phyloP scores from a whole-genome alignment of 2,888 invertebrate species.

The Drosophila nigritarsus region DNA sequence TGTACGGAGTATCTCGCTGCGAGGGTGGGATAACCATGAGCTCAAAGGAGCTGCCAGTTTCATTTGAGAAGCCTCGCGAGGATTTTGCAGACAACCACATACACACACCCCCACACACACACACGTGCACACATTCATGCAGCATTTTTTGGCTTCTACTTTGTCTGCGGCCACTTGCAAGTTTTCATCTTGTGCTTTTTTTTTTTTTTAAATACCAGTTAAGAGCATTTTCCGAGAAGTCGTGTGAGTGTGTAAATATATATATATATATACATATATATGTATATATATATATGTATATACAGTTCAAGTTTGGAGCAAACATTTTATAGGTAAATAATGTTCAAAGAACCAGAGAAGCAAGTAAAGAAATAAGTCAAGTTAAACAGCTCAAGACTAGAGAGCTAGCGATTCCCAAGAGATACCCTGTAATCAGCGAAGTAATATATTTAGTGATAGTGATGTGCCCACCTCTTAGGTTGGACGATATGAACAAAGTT shows the following conservation, averaged over 20 bases:
- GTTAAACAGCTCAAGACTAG: not conserved
- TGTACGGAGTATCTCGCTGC: conserved; percentile 9
- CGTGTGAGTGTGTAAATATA: conserved; percentile 7
- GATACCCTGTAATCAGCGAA: not conserved
- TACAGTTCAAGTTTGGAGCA: conserved; percentile 42
- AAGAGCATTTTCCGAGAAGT: conserved; percentile 44
- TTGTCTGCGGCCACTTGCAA: conserved; percentile 20
- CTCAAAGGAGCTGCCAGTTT: conserved; percentile 69
- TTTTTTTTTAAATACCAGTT: conserved; percentile 53
- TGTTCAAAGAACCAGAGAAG: conserved; percentile 26
- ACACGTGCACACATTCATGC: not conserved
- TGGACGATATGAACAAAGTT: not conserved
- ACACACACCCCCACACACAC: conserved; percentile 14
- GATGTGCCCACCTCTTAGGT: not conserved
- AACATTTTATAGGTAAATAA: conserved; percentile 63
- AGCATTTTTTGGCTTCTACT: conserved; percentile 3
- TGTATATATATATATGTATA: not conserved
- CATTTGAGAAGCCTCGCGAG: conserved; percentile 53
- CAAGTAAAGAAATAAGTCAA: not conserved
- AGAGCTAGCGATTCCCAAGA: not conserved
- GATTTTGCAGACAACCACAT: conserved; percentile 35
- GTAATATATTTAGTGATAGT: not conserved
- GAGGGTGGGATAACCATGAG: conserved; percentile 32
- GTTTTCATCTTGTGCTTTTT: conserved; percentile 10
- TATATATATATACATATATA: not conserved